Conservation (phyloP, 2,888 invertebrate genomes). For the Stenichneumon culpator region DNA sequence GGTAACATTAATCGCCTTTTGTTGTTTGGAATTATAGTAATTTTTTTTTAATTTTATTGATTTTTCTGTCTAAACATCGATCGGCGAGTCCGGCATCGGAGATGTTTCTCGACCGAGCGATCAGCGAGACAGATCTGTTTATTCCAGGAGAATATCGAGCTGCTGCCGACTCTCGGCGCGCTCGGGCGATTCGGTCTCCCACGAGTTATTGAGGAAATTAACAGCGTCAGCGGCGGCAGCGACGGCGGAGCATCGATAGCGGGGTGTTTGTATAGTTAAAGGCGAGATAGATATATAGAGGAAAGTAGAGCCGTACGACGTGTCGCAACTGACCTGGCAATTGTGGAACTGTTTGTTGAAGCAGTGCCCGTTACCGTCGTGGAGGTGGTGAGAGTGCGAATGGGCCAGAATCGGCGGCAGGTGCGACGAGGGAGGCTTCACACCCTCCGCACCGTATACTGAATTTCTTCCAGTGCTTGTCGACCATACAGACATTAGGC, state of each 20-base stretch:
- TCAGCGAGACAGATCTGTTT: background rate
- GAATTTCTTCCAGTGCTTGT: slow-evolving; percentile 84
- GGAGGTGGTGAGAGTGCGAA: slow-evolving; percentile 80
- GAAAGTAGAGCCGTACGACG: background rate
- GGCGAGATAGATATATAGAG: background rate
- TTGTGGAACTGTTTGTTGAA: slow-evolving; percentile 82
- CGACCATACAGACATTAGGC: slow-evolving; percentile 85
- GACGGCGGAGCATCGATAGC: slow-evolving; percentile 8
- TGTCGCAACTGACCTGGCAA: slow-evolving; percentile 80
- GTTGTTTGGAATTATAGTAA: background rate
- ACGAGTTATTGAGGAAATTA: slow-evolving; percentile 20
- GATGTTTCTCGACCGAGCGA: background rate
- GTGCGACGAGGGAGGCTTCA: slow-evolving; percentile 78
- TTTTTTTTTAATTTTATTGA: background rate
- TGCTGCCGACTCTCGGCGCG: background rate
- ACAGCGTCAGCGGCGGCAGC: background rate
- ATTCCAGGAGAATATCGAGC: slow-evolving; percentile 20
- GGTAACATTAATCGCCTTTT: slow-evolving; percentile 42
- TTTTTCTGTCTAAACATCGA: background rate
- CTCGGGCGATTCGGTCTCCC: background rate
- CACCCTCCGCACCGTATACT: slow-evolving; percentile 82
- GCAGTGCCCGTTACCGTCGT: slow-evolving; percentile 81
- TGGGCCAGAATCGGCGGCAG: slow-evolving; percentile 79
- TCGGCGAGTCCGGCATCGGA: background rate
- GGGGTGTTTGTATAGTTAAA: slow-evolving; percentile 11